These are phyloP conservation scores for Tetraneura akinire DNA, from an alignment of 1,140 invertebrate genomes.

Conservation along the genomic window DNA sequence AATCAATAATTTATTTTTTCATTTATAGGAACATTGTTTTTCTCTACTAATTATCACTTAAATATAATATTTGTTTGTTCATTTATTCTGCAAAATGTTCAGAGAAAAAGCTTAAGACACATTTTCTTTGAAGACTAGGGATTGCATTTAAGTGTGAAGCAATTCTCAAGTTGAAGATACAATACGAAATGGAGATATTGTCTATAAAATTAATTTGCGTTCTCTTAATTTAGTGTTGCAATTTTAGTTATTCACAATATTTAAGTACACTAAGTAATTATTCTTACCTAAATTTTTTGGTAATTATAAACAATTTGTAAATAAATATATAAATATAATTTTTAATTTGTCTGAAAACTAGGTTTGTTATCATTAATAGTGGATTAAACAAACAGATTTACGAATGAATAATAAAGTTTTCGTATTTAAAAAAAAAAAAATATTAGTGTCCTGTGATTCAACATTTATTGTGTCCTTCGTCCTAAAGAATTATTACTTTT, in stretches of 20 bases:
- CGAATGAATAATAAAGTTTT: constrained; percentile 35
- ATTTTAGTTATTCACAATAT: constrained; percentile 36
- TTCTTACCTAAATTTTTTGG: constrained; percentile 21
- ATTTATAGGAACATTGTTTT: constrained; percentile 34
- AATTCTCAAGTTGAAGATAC: constrained; percentile 42
- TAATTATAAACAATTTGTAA: constrained; percentile 31
- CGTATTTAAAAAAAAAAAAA: constrained; percentile 10
- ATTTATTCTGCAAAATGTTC: constrained; percentile 46
- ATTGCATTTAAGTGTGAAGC: constrained; percentile 46
- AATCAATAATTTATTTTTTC: constrained; percentile 9
- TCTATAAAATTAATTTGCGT: constrained; percentile 8
- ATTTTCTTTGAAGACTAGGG: constrained; percentile 51
- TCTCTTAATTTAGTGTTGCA: constrained; percentile 19
- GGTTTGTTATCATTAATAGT: constrained; percentile 20
- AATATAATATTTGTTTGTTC: constrained; percentile 49
- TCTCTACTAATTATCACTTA: constrained; percentile 49
- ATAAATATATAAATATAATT: not conserved
- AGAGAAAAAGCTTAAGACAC: constrained; percentile 43
- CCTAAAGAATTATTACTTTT: no score
- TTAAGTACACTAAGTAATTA: constrained; percentile 23
- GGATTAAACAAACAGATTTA: constrained; percentile 33
- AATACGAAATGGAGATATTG: constrained; percentile 20
- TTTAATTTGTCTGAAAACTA: constrained; percentile 26
- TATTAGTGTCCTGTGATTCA: not conserved
- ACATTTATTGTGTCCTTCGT: not conserved